These are phyloP conservation scores for Pycnomerus fuliginosus DNA, from an alignment of 2,888 invertebrate genomes.

Conservation along the genomic window DNA sequence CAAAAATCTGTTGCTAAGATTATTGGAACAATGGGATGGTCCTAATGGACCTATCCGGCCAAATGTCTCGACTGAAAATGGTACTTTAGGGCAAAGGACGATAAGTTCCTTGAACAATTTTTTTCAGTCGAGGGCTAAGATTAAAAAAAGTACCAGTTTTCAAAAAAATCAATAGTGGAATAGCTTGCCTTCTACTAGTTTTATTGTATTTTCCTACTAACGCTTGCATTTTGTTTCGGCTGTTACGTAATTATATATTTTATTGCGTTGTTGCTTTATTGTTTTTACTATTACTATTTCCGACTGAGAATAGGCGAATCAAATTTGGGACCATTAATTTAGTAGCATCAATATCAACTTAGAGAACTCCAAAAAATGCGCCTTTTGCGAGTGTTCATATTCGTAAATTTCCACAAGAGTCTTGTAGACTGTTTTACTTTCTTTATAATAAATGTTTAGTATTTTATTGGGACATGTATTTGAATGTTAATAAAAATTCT, in stretches of 20 bases:
- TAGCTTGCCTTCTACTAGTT: neutral
- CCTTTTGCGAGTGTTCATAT: too few relatives aligned
- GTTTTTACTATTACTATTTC: neutral
- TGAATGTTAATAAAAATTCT: too few relatives aligned
- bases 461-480: too few relatives aligned
- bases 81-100: slow-evolving; percentile 72
- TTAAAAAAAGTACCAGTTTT: slow-evolving; percentile 48
- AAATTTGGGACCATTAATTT: neutral
- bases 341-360: too few relatives aligned
- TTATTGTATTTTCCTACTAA: slow-evolving; percentile 20
- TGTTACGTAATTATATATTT: too few relatives aligned
- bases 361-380: too few relatives aligned
- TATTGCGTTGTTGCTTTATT: neutral
- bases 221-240: slow-evolving; percentile 32
- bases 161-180: slow-evolving; percentile 33
- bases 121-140: slow-evolving; percentile 60
- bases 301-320: neutral
- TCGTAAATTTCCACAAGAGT: too few relatives aligned
- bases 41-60: slow-evolving; percentile 55
- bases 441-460: too few relatives aligned
- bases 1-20: slow-evolving; percentile 72
- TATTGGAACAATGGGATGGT: slow-evolving; percentile 78
- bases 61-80: slow-evolving; percentile 67
- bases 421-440: too few relatives aligned
- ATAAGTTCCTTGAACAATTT: slow-evolving; percentile 81